These are phyloP conservation scores for Euleptes europaea DNA, from an alignment of 2,113 vertebrate genomes.

Conservation along the genomic window DNA sequence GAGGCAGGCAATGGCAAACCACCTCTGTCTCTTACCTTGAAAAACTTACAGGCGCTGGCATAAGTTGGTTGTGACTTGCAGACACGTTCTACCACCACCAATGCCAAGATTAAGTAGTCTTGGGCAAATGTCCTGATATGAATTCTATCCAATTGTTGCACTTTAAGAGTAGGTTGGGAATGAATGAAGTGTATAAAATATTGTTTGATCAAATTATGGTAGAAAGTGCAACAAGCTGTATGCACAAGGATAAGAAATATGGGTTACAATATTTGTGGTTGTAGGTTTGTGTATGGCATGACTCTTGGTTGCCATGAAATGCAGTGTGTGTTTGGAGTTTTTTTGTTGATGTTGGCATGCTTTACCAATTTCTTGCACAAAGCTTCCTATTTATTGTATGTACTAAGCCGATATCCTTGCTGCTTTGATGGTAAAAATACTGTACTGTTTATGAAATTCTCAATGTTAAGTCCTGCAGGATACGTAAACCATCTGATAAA, in stretches of 20 bases:
- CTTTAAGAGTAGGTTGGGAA: neutral
- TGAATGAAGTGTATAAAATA: neutral
- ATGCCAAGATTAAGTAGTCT: neutral
- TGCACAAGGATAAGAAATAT: neutral
- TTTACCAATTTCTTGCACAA: constrained; percentile 52
- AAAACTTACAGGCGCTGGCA: no score
- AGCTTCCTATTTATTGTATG: constrained; percentile 4
- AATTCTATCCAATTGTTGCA: neutral
- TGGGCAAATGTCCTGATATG: neutral
- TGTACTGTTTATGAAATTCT: neutral
- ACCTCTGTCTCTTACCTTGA: no score
- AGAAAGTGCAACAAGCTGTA: constrained; percentile 6
- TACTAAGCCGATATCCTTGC: neutral
- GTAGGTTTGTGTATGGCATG: neutral
- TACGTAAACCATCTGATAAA: neutral
- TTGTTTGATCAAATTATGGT: neutral
- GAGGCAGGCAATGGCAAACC: no score
- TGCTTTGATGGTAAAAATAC: constrained; percentile 30
- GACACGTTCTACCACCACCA: no score
- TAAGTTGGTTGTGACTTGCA: no score
- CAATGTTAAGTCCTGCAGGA: neutral
- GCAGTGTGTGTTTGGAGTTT: neutral
- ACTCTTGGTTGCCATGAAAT: neutral
- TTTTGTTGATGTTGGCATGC: neutral
- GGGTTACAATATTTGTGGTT: neutral